Evolutionary conservation across 2,113 vertebrate species (phyloP).

Genomic region (Promerops cafer): DNA sequence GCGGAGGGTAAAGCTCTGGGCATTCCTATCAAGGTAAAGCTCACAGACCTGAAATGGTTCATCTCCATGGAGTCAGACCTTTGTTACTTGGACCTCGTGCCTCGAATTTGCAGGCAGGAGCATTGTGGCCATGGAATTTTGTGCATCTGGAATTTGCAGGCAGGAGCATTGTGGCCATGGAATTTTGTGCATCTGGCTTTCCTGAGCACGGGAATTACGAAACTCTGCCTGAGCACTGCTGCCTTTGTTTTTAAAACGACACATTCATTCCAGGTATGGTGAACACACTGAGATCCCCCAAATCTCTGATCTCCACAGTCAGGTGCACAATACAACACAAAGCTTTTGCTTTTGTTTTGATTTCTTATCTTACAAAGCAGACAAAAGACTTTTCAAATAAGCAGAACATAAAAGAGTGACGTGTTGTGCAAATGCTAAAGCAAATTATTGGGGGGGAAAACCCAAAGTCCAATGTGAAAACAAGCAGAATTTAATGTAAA

Average conservation of each 20-base stretch:
- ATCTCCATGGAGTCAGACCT: not conserved
- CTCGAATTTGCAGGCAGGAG: not conserved
- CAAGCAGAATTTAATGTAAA: not conserved
- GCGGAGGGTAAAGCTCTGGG: conserved; percentile 19
- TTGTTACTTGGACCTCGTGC: not conserved
- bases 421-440: not conserved
- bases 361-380: not conserved
- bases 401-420: not conserved
- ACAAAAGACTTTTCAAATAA: not conserved
- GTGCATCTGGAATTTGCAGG: not conserved
- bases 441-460: not conserved
- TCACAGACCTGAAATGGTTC: not conserved
- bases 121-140: not conserved
- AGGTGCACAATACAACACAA: not conserved
- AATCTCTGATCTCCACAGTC: not conserved
- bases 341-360: not conserved
- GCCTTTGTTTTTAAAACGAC: not conserved
- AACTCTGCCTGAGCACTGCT: not conserved
- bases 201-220: not conserved
- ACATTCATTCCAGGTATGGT: not conserved
- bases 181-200: not conserved
- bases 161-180: not conserved
- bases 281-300: not conserved
- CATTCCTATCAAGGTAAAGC: not conserved
- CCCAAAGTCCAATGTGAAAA: not conserved